These are phyloP conservation scores for Cosmorhoe ocellata DNA, from an alignment of 2,888 invertebrate species.

Conservation along the genomic window DNA sequence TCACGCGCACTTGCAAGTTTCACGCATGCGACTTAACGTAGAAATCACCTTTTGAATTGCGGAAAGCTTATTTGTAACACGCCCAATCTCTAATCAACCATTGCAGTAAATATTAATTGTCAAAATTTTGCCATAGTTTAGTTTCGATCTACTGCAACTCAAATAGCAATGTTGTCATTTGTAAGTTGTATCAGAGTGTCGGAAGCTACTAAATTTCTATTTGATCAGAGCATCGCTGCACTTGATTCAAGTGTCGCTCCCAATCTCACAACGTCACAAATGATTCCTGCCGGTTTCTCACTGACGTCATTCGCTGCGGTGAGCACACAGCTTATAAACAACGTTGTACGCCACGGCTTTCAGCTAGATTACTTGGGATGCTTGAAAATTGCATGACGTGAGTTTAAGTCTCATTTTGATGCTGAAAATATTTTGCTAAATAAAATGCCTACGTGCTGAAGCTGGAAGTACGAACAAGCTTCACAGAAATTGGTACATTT, in stretches of 20 bases:
- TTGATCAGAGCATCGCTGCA: constrained; percentile 1
- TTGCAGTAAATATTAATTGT: too few species aligned
- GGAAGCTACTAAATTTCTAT: neutral
- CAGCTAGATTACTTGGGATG: constrained; percentile 22
- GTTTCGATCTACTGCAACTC: too few species aligned
- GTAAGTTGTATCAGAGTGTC: neutral
- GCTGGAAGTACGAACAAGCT: neutral
- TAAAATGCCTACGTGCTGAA: constrained; percentile 8
- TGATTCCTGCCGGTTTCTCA: constrained; percentile 1
- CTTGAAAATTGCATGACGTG: constrained; percentile 17
- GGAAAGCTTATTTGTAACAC: too few species aligned
- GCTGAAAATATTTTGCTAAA: constrained; percentile 10
- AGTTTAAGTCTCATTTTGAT: constrained; percentile 9
- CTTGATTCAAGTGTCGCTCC: constrained; percentile 15
- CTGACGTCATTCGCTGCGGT: constrained; percentile 7
- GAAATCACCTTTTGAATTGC: too few species aligned
- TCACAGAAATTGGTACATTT: neutral
- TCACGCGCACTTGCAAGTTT: too few species aligned
- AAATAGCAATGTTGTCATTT: neutral
- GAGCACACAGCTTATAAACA: constrained; percentile 35
- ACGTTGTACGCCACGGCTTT: constrained; percentile 29
- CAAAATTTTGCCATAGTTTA: too few species aligned
- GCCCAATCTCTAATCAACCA: too few species aligned
- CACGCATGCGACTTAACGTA: too few species aligned
- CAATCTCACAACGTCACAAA: constrained; percentile 10